These are phyloP conservation scores for Fistularia commersonii DNA, from an alignment of 2,797 vertebrate genomes.

Conservation along the genomic window DNA sequence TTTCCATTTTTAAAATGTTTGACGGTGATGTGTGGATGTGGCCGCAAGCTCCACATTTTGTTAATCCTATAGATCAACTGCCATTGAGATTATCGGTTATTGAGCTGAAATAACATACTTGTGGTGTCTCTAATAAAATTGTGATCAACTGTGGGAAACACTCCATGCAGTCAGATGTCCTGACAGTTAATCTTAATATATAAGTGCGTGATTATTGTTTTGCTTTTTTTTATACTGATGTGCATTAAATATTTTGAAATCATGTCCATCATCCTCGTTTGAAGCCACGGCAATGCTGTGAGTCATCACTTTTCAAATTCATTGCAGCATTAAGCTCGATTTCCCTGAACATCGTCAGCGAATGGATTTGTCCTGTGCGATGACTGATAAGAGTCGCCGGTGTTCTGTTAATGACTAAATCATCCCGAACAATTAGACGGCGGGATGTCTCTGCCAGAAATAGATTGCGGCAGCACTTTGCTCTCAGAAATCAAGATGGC, in stretches of 20 bases:
- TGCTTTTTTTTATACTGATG: constrained; percentile 28
- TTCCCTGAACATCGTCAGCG: constrained; percentile 40
- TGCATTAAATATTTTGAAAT: constrained; percentile 56
- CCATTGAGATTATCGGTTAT: constrained; percentile 11
- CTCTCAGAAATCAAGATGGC: constrained; percentile 66
- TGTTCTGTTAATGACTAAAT: constrained; percentile 64
- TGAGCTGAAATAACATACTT: constrained; percentile 15
- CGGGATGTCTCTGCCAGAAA: constrained; percentile 56
- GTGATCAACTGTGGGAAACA: constrained; percentile 8
- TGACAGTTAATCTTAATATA: neutral
- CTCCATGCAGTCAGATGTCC: neutral
- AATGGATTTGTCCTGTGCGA: constrained; percentile 54
- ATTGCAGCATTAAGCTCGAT: constrained; percentile 35
- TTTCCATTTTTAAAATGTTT: too few species aligned
- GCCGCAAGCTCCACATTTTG: constrained; percentile 42
- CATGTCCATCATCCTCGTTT: neutral
- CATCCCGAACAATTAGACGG: constrained; percentile 63
- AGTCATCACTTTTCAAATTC: constrained; percentile 56
- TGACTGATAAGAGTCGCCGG: constrained; percentile 65
- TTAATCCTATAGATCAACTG: constrained; percentile 1
- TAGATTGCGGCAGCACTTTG: constrained; percentile 70
- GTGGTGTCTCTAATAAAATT: constrained; percentile 24
- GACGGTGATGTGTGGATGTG: too few species aligned
- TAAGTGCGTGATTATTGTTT: too few species aligned
- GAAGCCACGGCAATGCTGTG: constrained; percentile 1